Base-by-base conservation (phyloP, 2,888 invertebrate species). In the Gymnoscelis rufifasciata region DNA sequence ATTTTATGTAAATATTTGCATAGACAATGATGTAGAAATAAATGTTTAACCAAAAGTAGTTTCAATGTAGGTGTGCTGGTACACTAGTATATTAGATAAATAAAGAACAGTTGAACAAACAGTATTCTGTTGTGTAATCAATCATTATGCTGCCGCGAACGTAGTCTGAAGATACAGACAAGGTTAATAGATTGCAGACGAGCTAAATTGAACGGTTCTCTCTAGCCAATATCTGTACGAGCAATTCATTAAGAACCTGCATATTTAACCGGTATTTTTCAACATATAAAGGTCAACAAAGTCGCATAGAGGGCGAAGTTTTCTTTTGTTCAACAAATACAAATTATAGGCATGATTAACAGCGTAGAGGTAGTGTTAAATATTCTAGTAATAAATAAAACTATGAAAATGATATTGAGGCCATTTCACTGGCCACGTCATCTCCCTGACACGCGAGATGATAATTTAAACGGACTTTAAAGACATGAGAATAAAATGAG, bases 401-500 rank as follows among this genome's bases (percentile, higher is more conserved):
- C 38, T 38, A 28, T 10, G 41, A 43, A 40, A 38, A 37, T 62
- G 12, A 71, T 67, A 67, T 47, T 56, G 62, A 59, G 65, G 65
- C 56, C 65, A 64, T 63, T 66, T 56, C 51, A 42, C 48, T 58
- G 57, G 57, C 62, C 66, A 57, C 58, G 51, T 53, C 43, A 57
- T 10, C 10, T 19, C 11, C 15, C 56, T 44, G 49, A 49, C 54
- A 45, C 48, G 44, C 44, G 37, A 47, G 55, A 56, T 57, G 57
- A 75, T 81, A 79, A 82, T 82, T 81, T 71, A 73, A 61, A 56
- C 58, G 54, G 62, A 73, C 69, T 76, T 78, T 78, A 83, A 79
- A 78, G 70, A 76, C 64, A 72, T 68, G 72, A 73, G 68, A 71
- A 76, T 83, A 78, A 83, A 83, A 81, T 72, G 68, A 75, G 71